Base-by-base conservation (phyloP, 2,888 invertebrate genomes). In the Platerodrilus igneus region DNA sequence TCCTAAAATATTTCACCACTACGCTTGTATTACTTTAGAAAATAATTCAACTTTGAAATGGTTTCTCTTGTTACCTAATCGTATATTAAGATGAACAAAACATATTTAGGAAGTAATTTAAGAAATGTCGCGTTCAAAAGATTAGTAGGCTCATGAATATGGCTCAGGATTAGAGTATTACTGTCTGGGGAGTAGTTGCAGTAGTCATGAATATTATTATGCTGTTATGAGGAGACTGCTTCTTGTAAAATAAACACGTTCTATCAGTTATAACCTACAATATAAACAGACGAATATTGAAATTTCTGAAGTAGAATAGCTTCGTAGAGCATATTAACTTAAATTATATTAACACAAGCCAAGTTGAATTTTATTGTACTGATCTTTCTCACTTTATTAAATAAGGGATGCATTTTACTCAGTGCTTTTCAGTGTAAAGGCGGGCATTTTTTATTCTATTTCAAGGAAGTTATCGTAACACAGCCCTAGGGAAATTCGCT, bases 401-500 rank as follows among this genome's bases (percentile, higher is more conserved):
- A n/a, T n/a, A n/a, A n/a, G n/a, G n/a, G n/a, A n/a, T n/a, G n/a
- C n/a, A n/a, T n/a, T n/a, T n/a, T n/a, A n/a, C n/a, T n/a, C 25
- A 25, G 25, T 11, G 11, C 8, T 13, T 13, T 11, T 13, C 11
- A 25, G 25, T 11, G 25, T 11, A 11, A 43, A 37, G 36, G 37
- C 36, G 46, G 45, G 37, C 29, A 29, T 36, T 39, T 44, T 36
- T 39, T 31, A 29, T 37, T 23, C 38, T 32, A 39, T 39, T 41
- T 33, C 27, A 32, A 38, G 20, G 22, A 37, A 51, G 50, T 48
- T 52, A 52, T 50, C 50, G 48, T 51, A 56, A 60, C 59, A 48
- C 45, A 41, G 39, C 63, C 53, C 61, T 15, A 34, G 63, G 63
- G 63, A 62, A 63, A 63, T 62, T 60, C 54, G 45, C 57, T 53